Conservation (phyloP, 64 coral and sea anemone species). For the Exaiptasia diaphana region DNA sequence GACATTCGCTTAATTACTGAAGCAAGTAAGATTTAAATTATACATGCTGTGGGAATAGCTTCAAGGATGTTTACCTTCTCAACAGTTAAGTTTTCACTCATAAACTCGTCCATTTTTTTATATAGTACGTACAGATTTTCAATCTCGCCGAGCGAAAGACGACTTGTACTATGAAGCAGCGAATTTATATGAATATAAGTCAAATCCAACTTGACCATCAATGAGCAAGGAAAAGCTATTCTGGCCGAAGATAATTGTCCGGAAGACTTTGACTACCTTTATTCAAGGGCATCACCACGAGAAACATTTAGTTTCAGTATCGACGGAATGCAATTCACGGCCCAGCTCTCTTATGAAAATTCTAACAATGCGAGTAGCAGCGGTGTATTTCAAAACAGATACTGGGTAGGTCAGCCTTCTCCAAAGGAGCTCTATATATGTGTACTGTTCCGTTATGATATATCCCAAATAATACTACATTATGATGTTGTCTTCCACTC, state of each 20-base stretch:
- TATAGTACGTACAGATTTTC: too few species aligned
- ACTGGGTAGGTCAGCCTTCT: too few species aligned
- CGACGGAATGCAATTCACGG: not conserved
- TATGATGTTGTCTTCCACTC: too few species aligned
- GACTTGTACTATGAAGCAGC: not conserved
- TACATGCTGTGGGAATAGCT: too few species aligned
- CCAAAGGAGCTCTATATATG: too few species aligned
- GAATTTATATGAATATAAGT: not conserved
- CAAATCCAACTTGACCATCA: not conserved
- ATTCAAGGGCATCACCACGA: not conserved
- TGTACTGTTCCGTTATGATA: too few species aligned
- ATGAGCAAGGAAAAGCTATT: not conserved
- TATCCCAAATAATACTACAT: too few species aligned
- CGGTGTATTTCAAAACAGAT: too few species aligned
- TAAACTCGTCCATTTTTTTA: too few species aligned
- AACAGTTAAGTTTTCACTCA: too few species aligned
- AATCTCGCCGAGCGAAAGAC: not conserved
- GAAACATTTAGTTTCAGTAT: not conserved
- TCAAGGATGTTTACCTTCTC: too few species aligned
- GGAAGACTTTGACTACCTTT: not conserved
- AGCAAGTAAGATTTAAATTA: slow-evolving; percentile 5
- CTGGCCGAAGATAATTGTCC: not conserved
- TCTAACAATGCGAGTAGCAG: too few species aligned
- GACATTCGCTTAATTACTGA: not conserved
- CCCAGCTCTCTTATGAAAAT: not conserved